Base-by-base conservation (phyloP, 1,140 invertebrate genomes). In the Drosophila equinoxialis region DNA sequence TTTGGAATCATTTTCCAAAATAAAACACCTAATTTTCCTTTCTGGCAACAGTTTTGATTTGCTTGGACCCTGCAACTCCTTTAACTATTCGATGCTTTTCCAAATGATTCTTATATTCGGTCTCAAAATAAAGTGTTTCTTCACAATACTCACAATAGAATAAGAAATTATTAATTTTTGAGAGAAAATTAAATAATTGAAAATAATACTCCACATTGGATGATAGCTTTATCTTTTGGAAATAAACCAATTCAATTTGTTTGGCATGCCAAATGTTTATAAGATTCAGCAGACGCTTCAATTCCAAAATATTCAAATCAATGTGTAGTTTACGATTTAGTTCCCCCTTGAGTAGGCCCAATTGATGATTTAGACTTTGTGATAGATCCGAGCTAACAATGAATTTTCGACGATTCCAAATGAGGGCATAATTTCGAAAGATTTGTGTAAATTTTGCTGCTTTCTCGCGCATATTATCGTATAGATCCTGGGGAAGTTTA, bases 271-370 rank as follows among this genome's bases (percentile, higher is more conserved):
- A 91, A 1, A 42, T 7, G 1, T 65, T 65, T 10, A 91, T 69
- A 13, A 81, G 65, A 66, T 90, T 91, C 6, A 90, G n/a, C 35
- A 91, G 75, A 3, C 82, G 77, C 65, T 91, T 91, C 0, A 74
- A 2, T 13, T 91, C 90, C 1, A 3, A 20, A 0, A 66, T n/a
- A 1, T 48, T 62, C 1, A 91, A 59, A 2, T 69, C 35, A 2
- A 55, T 39, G 6, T 30, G 23, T 7, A 90, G 54, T 6, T n/a
- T 6, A 0, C 0, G n/a, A 35, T 90, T 91, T 2, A 71, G 39
- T 13, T 71, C 55, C 6, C 68, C 23, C 13, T 68, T 65, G n/a
- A 72, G 41, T 1, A 6, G 0, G 33, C 10, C 64, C 14, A 45
- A 45, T 13, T 7, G 1, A 1, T 0, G 20, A 2, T 4, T 51